These are phyloP conservation scores for Tetramorium alpestre DNA, from an alignment of 1,140 invertebrate species.

Conservation along the genomic window DNA sequence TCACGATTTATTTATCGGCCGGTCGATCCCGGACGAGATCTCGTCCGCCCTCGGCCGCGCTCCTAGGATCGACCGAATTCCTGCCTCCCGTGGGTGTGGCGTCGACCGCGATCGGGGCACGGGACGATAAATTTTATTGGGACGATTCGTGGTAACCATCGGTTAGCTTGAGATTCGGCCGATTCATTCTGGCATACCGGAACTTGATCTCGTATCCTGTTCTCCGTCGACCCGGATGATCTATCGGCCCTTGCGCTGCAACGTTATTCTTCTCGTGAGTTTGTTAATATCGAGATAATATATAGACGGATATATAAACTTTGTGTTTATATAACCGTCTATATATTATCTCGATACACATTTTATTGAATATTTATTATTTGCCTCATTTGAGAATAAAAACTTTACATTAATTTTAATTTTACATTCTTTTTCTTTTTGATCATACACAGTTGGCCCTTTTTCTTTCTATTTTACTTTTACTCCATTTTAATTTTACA, in stretches of 20 bases:
- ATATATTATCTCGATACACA: no score
- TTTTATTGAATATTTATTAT: no score
- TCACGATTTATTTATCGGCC: slow-evolving; percentile 51
- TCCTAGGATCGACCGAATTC: slow-evolving; percentile 63
- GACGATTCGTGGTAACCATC: slow-evolving; percentile 50
- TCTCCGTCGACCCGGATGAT: neutral
- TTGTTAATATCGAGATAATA: neutral
- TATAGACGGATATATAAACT: no score
- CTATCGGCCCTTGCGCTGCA: neutral
- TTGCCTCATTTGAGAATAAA: no score
- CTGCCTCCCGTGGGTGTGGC: slow-evolving; percentile 44
- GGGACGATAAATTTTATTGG: slow-evolving; percentile 61
- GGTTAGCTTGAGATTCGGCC: slow-evolving; percentile 39
- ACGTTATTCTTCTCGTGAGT: neutral
- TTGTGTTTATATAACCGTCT: no score
- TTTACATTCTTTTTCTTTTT: no score
- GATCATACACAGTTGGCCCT: no score
- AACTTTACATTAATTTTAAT: no score
- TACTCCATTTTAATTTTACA: no score
- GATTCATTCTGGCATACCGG: neutral
- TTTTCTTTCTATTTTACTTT: no score
- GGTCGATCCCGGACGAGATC: neutral
- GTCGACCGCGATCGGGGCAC: slow-evolving; percentile 17
- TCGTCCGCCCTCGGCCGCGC: slow-evolving; percentile 9
- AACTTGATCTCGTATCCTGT: slow-evolving; percentile 34